phyloP scores from a whole-genome alignment of 2,113 vertebrate genomes.

The Bufo gargarizans region DNA sequence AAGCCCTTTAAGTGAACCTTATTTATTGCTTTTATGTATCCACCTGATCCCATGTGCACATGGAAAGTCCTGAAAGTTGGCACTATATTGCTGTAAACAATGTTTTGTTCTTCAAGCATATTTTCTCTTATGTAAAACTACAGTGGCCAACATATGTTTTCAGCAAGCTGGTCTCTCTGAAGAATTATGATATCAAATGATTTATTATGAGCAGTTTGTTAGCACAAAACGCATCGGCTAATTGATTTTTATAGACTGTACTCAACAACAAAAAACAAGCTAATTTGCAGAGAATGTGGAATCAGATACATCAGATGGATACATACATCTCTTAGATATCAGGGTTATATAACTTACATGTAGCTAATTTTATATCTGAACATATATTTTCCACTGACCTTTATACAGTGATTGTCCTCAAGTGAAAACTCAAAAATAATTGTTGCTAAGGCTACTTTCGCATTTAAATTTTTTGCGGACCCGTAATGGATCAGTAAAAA shows the following conservation, averaged over 20 bases:
- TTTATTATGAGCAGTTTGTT: conserved; percentile 14
- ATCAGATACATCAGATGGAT: not conserved
- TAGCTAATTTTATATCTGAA: not conserved
- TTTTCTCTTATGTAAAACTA: conserved; percentile 4
- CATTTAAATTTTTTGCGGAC: too few relatives aligned
- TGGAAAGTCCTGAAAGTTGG: not conserved
- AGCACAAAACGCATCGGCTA: conserved; percentile 13
- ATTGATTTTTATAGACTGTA: not conserved
- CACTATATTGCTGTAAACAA: not conserved
- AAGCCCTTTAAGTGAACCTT: not conserved
- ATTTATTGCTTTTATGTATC: not conserved
- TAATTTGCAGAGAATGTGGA: not conserved
- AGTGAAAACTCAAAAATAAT: not conserved
- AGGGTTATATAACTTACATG: not conserved
- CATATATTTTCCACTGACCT: not conserved
- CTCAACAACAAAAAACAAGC: not conserved
- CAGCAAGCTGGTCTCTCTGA: conserved; percentile 20
- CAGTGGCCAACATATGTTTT: conserved; percentile 22
- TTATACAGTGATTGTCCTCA: not conserved
- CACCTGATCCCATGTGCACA: not conserved
- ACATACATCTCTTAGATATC: not conserved
- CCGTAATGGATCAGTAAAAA: too few relatives aligned
- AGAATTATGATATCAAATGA: conserved; percentile 14
- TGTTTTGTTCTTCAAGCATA: not conserved
- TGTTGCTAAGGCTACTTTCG: not conserved